These are phyloP conservation scores for Tychaedon coryphoeus DNA, from an alignment of 2,113 vertebrate species.

Conservation along the genomic window DNA sequence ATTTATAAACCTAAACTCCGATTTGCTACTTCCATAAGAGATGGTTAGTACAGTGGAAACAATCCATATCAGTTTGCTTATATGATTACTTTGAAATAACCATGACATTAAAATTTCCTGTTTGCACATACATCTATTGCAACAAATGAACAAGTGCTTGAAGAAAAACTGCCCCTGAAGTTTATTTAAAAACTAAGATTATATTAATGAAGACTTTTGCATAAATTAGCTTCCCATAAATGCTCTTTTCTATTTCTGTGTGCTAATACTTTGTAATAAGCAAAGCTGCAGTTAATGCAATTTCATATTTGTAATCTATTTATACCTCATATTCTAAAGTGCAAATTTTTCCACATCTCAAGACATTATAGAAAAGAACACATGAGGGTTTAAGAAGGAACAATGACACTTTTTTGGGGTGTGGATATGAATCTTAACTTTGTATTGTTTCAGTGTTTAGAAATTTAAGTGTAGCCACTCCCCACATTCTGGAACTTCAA, in stretches of 20 bases:
- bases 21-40: neutral
- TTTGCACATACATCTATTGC: neutral
- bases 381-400: neutral
- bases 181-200: neutral
- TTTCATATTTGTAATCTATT: neutral
- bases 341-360: neutral
- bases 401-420: neutral
- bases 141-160: neutral
- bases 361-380: neutral
- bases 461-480: neutral
- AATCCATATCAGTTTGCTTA: neutral
- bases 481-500: neutral
- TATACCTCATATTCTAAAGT: neutral
- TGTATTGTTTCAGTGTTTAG: neutral
- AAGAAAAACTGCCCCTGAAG: neutral
- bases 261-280: neutral
- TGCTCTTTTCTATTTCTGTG: neutral
- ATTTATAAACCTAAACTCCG: neutral
- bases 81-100: neutral
- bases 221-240: neutral
- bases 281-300: neutral
- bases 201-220: neutral
- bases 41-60: neutral
- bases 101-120: neutral
- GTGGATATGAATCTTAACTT: neutral